A percentile compares a stretch with the other conserved stretches of the same genome.
Evolutionary conservation across 2,797 vertebrate genomes (phyloP).

Genomic region (Oreochromis mossambicus): DNA sequence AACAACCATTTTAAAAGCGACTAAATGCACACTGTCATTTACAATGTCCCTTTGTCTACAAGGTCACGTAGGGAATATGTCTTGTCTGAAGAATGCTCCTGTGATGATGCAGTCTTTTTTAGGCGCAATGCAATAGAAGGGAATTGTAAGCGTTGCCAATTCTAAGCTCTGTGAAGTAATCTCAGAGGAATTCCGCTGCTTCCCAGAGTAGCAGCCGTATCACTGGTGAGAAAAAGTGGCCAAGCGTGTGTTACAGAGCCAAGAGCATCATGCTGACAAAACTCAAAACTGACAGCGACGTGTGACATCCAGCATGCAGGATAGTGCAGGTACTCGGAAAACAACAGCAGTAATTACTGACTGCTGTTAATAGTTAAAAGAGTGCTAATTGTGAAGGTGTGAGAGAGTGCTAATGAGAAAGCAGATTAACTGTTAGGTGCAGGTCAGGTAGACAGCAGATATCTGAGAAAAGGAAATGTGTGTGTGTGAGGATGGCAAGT

Average conservation of each 20-base stretch:
- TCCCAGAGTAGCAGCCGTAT: neutral
- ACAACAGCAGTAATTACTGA: conserved; percentile 55
- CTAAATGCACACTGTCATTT: conserved; percentile 11
- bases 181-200: conserved; percentile 4
- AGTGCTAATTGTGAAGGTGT: conserved; percentile 62
- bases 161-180: neutral
- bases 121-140: neutral
- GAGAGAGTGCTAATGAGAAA: conserved; percentile 37
- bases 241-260: neutral
- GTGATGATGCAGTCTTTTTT: neutral
- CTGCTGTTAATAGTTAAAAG: conserved; percentile 66
- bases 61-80: neutral
- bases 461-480: conserved; percentile 8
- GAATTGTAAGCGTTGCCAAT: conserved; percentile 3
- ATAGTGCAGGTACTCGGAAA: conserved; percentile 34
- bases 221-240: neutral
- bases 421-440: conserved; percentile 53
- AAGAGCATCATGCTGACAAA: neutral
- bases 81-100: neutral
- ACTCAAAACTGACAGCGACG: neutral
- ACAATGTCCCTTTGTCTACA: neutral
- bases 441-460: conserved; percentile 20
- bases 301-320: conserved; percentile 6
- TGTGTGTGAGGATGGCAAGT: neutral
- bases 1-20: conserved; percentile 6